These are phyloP conservation scores for Brachionus rubens DNA, from an alignment of 1,140 invertebrate genomes.

Conservation along the genomic window DNA sequence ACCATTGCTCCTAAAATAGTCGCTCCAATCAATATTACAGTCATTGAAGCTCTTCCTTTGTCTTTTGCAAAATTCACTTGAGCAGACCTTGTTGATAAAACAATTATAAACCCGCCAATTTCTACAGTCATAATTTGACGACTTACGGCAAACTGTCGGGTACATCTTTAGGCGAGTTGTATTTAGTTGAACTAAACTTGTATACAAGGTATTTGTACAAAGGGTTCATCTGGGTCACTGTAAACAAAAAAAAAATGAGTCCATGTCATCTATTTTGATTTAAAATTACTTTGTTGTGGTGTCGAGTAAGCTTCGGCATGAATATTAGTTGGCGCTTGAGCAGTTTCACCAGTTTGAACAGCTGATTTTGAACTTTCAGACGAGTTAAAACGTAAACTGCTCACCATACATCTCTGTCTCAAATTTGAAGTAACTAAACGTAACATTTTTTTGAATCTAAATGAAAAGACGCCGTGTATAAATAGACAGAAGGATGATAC, in stretches of 20 bases:
- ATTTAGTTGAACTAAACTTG: slow-evolving; percentile 36
- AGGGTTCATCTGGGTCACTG: slow-evolving; percentile 7
- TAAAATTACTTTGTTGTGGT: slow-evolving; percentile 2
- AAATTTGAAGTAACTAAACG: slow-evolving; percentile 21
- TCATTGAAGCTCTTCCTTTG: slow-evolving; percentile 31
- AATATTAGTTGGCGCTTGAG: background rate
- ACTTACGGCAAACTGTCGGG: slow-evolving; percentile 26
- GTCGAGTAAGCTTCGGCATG: background rate
- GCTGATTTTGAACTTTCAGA: background rate
- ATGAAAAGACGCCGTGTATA: too few species aligned
- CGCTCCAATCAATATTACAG: slow-evolving; percentile 1
- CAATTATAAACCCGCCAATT: background rate
- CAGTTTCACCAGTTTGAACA: background rate
- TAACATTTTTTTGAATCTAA: slow-evolving; percentile 4
- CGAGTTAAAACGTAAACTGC: background rate
- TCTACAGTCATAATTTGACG: background rate
- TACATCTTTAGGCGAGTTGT: slow-evolving; percentile 9
- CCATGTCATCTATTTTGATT: background rate
- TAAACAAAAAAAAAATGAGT: background rate
- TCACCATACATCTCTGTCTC: background rate
- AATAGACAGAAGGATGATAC: slow-evolving; percentile 22
- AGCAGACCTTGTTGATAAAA: background rate
- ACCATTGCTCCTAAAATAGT: slow-evolving; percentile 2
- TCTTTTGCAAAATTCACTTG: slow-evolving; percentile 39
- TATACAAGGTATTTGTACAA: slow-evolving; percentile 36